A percentile compares a stretch with the other conserved stretches of the same genome.
Conservation (phyloP, 2,888 invertebrate genomes). For the Pedicia rivosa region DNA sequence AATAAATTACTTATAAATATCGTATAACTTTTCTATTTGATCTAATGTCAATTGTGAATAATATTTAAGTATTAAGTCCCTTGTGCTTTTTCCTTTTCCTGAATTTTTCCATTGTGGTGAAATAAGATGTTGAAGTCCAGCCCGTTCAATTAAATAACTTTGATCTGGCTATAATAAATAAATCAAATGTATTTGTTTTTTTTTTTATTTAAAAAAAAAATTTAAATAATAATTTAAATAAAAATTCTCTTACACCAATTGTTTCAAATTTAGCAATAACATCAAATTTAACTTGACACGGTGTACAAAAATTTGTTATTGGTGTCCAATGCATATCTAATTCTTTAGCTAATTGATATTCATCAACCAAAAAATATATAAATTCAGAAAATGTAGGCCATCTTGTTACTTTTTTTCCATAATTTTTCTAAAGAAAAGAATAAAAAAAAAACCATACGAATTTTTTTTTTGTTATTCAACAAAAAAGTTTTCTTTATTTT, state of each 20-base stretch:
- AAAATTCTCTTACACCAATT: slow-evolving; percentile 48
- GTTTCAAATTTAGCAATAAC: slow-evolving; percentile 72
- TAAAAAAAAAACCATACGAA: too few species aligned
- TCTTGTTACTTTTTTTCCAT: slow-evolving; percentile 31
- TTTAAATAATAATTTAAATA: slow-evolving; percentile 8
- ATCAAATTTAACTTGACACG: slow-evolving; percentile 68
- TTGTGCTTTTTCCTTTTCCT: slow-evolving; percentile 57
- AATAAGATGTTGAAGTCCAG: slow-evolving; percentile 55
- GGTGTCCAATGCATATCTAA: slow-evolving; percentile 85
- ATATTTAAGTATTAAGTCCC: slow-evolving; percentile 53
- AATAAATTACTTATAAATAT: slow-evolving; percentile 51
- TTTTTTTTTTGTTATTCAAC: neutral
- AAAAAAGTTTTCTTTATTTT: too few species aligned
- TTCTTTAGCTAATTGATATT: slow-evolving; percentile 36
- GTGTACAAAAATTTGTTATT: slow-evolving; percentile 67
- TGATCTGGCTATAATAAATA: slow-evolving; percentile 38
- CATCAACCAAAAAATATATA: slow-evolving; percentile 58
- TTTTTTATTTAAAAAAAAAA: neutral
- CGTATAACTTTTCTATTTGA: slow-evolving; percentile 60
- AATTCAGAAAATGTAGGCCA: slow-evolving; percentile 73
- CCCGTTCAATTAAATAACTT: slow-evolving; percentile 61
- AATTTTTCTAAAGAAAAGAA: slow-evolving; percentile 10
- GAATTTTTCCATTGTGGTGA: slow-evolving; percentile 74
- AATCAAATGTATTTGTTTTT: slow-evolving; percentile 1
- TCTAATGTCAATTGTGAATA: slow-evolving; percentile 58